These are phyloP conservation scores for Porites australiensis DNA, from an alignment of 64 coral and sea anemone species.

Conservation along the genomic window DNA sequence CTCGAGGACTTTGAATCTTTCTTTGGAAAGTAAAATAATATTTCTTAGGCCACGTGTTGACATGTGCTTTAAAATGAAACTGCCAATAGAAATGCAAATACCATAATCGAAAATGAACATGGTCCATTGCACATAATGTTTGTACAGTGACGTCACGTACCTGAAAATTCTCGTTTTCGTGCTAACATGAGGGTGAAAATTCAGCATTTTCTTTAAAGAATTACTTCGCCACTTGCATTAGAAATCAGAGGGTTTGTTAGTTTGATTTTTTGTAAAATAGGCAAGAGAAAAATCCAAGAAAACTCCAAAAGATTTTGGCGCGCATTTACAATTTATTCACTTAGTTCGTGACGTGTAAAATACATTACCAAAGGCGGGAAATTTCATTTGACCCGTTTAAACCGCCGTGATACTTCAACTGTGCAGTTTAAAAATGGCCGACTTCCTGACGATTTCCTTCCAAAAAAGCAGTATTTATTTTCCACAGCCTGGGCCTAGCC, in stretches of 20 bases:
- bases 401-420: slow-evolving; percentile 28
- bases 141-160: not conserved
- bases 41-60: slow-evolving; percentile 32
- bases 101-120: not conserved
- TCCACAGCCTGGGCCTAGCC: slow-evolving; percentile 79
- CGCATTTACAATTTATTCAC: slow-evolving; percentile 64
- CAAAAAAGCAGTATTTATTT: slow-evolving; percentile 95
- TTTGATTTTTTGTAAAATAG: not conserved
- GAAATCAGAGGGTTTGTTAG: not conserved
- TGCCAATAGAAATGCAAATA: not conserved
- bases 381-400: slow-evolving; percentile 68
- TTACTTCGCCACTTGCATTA: not conserved
- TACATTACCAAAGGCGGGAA: slow-evolving; percentile 84
- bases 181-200: not conserved
- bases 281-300: not conserved
- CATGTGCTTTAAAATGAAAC: slow-evolving; percentile 4
- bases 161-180: not conserved
- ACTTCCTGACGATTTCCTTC: slow-evolving; percentile 88
- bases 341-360: slow-evolving; percentile 43
- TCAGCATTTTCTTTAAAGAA: not conserved
- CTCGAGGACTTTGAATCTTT: not conserved
- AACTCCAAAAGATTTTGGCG: slow-evolving; percentile 26
- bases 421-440: slow-evolving; percentile 96
- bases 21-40: slow-evolving; percentile 6
- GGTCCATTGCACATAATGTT: not conserved